phyloP scores from a whole-genome alignment of 1,140 invertebrate species.

The Tachypleus tridentatus region DNA sequence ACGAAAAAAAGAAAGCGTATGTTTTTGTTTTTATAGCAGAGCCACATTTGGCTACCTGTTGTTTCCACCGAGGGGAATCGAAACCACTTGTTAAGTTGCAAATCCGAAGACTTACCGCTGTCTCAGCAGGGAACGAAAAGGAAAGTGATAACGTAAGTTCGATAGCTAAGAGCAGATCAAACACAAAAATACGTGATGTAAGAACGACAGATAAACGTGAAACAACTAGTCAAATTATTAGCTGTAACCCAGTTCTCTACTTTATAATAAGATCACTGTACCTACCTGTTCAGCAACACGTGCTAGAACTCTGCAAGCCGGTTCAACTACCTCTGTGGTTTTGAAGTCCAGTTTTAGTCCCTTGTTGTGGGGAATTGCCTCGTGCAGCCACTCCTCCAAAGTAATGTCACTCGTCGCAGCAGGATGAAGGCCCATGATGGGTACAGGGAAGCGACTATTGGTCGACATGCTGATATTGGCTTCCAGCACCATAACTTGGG shows the following conservation, averaged over 20 bases:
- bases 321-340: slow-evolving; percentile 57
- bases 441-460: slow-evolving; percentile 36
- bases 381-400: slow-evolving; percentile 33
- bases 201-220: slow-evolving; percentile 1
- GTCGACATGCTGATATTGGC: slow-evolving; percentile 62
- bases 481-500: slow-evolving; percentile 65
- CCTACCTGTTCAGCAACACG: slow-evolving; percentile 36
- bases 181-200: too few relatives aligned
- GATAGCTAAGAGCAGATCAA: too few relatives aligned
- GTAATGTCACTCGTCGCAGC: slow-evolving; percentile 55
- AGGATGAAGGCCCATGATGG: slow-evolving; percentile 80
- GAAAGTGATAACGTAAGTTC: too few relatives aligned
- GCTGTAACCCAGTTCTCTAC: slow-evolving; percentile 9
- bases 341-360: slow-evolving; percentile 86
- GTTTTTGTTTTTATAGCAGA: too few relatives aligned
- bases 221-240: slow-evolving; percentile 19
- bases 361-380: slow-evolving; percentile 34
- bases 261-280: slow-evolving; percentile 2
- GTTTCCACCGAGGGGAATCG: too few relatives aligned
- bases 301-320: slow-evolving; percentile 45
- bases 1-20: too few relatives aligned
- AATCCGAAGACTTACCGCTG: too few relatives aligned
- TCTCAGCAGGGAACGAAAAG: too few relatives aligned
- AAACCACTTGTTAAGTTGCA: too few relatives aligned
- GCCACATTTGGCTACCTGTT: too few relatives aligned